Conservation (phyloP, 2,797 vertebrate genomes). For the Schizothorax lantsangensis region DNA sequence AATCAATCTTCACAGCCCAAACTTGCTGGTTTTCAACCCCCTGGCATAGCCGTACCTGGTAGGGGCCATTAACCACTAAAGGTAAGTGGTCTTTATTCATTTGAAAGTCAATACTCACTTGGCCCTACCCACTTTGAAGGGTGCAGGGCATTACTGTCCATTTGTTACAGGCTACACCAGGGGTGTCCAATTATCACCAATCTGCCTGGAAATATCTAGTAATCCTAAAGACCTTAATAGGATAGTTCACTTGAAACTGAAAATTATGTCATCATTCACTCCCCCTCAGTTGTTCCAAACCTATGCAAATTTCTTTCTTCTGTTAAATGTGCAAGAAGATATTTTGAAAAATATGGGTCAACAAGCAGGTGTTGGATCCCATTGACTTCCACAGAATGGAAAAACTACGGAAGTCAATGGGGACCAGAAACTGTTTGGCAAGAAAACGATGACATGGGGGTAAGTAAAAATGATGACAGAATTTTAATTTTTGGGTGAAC, state of each 20-base stretch:
- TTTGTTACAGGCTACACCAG: background rate
- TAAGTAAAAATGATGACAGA: background rate
- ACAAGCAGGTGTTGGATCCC: background rate
- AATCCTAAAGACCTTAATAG: background rate
- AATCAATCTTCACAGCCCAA: constrained; percentile 18
- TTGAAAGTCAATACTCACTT: background rate
- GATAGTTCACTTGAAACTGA: background rate
- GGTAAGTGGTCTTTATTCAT: background rate
- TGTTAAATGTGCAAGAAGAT: background rate
- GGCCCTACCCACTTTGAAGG: background rate
- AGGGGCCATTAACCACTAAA: background rate
- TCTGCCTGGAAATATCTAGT: too few species aligned
- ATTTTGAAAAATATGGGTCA: background rate
- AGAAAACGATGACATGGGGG: background rate
- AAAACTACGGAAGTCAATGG: background rate
- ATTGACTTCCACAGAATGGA: background rate
- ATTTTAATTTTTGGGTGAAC: background rate
- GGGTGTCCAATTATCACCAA: background rate
- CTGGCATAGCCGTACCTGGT: background rate
- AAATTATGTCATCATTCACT: background rate
- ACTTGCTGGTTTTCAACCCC: background rate
- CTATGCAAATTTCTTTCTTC: background rate
- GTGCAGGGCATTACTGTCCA: background rate
- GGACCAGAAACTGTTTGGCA: background rate
- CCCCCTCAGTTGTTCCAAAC: background rate